Conservation (phyloP, 2,888 invertebrate genomes). For the Drosophila mercatorum region DNA sequence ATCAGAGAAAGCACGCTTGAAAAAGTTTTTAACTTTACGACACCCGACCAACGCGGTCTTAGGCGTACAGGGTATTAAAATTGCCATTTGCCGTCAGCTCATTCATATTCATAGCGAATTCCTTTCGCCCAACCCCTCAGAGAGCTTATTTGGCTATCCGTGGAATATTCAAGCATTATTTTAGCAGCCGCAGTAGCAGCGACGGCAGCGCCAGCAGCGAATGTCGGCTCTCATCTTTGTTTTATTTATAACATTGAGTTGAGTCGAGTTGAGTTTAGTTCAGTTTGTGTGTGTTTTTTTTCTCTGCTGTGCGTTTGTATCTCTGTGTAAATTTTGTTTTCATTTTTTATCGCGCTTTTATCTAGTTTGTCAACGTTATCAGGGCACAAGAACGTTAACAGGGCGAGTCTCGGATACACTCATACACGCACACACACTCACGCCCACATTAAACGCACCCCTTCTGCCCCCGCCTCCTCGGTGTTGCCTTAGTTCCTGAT, state of each 20-base stretch:
- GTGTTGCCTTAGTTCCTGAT: constrained; percentile 4
- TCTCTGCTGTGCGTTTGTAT: constrained; percentile 8
- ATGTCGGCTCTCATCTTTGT: constrained; percentile 50
- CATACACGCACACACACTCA: constrained; percentile 23
- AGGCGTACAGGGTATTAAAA: constrained; percentile 40
- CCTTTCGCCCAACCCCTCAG: background rate
- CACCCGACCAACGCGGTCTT: background rate
- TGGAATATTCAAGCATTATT: constrained; percentile 45
- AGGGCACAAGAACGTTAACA: constrained; percentile 37
- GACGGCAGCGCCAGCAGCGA: constrained; percentile 1
- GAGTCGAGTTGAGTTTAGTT: constrained; percentile 13
- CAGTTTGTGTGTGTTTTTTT: background rate
- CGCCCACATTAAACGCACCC: constrained; percentile 5
- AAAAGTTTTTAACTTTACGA: constrained; percentile 3
- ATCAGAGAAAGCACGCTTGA: background rate
- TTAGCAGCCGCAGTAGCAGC: constrained; percentile 14
- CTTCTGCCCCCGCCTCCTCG: background rate
- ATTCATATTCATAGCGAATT: constrained; percentile 67
- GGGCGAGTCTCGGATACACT: constrained; percentile 38
- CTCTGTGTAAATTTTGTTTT: constrained; percentile 59
- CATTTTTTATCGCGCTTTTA: constrained; percentile 76
- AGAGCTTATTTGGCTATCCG: constrained; percentile 42
- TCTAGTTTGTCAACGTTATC: constrained; percentile 78
- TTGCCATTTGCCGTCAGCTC: constrained; percentile 48
- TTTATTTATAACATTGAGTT: constrained; percentile 70